Conservation (phyloP, 2,113 vertebrate genomes). For the Macrotus californicus region DNA sequence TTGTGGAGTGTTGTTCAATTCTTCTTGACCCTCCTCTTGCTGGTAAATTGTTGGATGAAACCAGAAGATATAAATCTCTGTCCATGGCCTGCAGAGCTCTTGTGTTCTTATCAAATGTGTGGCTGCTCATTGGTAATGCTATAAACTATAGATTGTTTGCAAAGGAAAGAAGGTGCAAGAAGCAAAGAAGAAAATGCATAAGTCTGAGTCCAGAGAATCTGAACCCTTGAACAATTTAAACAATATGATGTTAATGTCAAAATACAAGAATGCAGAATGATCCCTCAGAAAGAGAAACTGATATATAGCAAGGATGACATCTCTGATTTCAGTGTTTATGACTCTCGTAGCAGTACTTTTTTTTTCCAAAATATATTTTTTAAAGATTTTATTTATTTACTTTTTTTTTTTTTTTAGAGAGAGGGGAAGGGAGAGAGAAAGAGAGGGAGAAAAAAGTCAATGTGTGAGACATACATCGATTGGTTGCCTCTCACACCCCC, state of each 20-base stretch:
- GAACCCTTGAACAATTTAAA: conserved; percentile 77
- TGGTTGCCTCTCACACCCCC: too few species aligned
- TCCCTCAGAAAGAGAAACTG: conserved; percentile 91
- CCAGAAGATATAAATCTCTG: conserved; percentile 93
- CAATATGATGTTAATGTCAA: conserved; percentile 58
- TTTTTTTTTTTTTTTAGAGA: too few species aligned
- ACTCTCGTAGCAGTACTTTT: conserved; percentile 63
- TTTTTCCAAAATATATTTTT: conserved; percentile 46
- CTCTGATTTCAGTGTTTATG: conserved; percentile 65
- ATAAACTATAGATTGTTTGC: conserved; percentile 94
- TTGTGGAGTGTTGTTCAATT: conserved; percentile 94
- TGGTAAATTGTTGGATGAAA: conserved; percentile 95
- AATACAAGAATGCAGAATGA: conserved; percentile 67
- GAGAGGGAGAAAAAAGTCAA: too few species aligned
- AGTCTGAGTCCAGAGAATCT: conserved; percentile 72
- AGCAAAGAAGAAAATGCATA: conserved; percentile 75
- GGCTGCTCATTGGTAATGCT: conserved; percentile 94
- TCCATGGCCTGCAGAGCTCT: conserved; percentile 90
- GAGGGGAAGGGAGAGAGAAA: too few species aligned
- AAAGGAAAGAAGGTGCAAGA: conserved; percentile 84
- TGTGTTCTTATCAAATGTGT: conserved; percentile 89
- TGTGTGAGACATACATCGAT: too few species aligned
- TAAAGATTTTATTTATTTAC: too few species aligned
- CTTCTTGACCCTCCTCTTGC: conserved; percentile 94
- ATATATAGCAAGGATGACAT: conserved; percentile 82